Evolutionary conservation across 1,140 invertebrate genomes (phyloP).

Genomic region (Drosophila mauritiana): DNA sequence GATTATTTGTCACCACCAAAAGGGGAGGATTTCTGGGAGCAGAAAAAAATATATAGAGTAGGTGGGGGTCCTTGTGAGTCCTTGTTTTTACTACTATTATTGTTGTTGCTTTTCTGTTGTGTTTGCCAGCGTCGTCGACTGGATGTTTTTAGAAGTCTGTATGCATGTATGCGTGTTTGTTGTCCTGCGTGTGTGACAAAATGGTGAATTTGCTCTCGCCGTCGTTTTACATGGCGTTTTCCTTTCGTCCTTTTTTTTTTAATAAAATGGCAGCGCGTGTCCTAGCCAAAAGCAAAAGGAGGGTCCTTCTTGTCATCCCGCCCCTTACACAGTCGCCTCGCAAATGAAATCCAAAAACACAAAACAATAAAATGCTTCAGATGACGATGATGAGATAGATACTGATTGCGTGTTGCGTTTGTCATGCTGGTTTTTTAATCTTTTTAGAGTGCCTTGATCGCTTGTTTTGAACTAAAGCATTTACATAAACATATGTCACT

Average conservation of each 20-base stretch:
- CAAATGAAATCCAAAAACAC: neutral
- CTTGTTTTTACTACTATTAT: constrained; percentile 2
- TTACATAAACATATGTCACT: neutral
- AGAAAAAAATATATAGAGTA: neutral
- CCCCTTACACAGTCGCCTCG: neutral
- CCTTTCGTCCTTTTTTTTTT: constrained; percentile 47
- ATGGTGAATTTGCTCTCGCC: constrained; percentile 71
- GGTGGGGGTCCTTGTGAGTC: constrained; percentile 8
- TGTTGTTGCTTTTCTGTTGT: constrained; percentile 33
- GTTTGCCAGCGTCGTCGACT: constrained; percentile 38
- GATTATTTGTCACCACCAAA: constrained; percentile 74
- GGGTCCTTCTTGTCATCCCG: neutral
- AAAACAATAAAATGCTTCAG: neutral
- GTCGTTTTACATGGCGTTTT: constrained; percentile 73
- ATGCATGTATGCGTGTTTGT: constrained; percentile 29
- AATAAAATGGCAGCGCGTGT: constrained; percentile 78
- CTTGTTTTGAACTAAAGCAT: constrained; percentile 16
- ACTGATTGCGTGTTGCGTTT: constrained; percentile 26
- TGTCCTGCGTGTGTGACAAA: constrained; percentile 62
- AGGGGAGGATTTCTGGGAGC: neutral
- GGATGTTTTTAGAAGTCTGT: constrained; percentile 39
- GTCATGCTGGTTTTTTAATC: neutral
- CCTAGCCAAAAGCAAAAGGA: constrained; percentile 19
- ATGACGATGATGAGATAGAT: constrained; percentile 4
- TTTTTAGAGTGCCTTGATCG: constrained; percentile 11